Conservation (phyloP, 2,797 vertebrate genomes). For the Emys orbicularis region DNA sequence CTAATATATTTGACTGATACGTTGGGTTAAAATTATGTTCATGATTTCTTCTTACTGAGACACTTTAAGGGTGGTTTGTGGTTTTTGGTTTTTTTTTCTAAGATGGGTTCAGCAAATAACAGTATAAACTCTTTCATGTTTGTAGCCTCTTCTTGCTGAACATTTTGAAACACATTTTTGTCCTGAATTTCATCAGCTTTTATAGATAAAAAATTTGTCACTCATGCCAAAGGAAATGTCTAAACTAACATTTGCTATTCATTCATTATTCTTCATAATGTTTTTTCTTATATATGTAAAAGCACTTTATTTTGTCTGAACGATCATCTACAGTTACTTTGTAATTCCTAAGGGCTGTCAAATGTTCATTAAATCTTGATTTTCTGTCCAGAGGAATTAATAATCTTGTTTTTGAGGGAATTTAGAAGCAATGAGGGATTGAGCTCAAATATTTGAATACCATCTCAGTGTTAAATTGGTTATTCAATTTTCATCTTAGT, state of each 20-base stretch:
- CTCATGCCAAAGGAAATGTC: conserved; percentile 30
- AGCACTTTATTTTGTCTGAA: conserved; percentile 73
- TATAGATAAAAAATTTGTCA: conserved; percentile 44
- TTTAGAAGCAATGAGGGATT: conserved; percentile 82
- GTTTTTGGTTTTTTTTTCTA: not conserved
- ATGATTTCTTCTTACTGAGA: not conserved
- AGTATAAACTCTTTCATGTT: not conserved
- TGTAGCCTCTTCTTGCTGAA: not conserved
- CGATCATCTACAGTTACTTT: conserved; percentile 71
- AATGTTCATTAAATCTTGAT: conserved; percentile 95
- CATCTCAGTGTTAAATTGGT: conserved; percentile 76
- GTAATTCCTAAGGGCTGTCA: conserved; percentile 87
- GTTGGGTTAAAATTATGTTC: not conserved
- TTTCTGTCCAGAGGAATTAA: conserved; percentile 92
- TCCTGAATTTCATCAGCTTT: not conserved
- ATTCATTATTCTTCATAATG: conserved; percentile 34
- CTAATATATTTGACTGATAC: not conserved
- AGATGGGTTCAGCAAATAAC: not conserved
- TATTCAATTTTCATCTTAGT: conserved; percentile 75
- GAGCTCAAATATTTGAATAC: conserved; percentile 81
- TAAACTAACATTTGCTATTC: conserved; percentile 25
- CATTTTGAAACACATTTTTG: fast-evolving
- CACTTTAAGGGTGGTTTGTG: not conserved
- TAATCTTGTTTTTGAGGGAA: conserved; percentile 87
- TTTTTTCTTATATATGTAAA: conserved; percentile 64